phyloP scores from a whole-genome alignment of 2,113 vertebrate genomes.

The Melospiza georgiana region DNA sequence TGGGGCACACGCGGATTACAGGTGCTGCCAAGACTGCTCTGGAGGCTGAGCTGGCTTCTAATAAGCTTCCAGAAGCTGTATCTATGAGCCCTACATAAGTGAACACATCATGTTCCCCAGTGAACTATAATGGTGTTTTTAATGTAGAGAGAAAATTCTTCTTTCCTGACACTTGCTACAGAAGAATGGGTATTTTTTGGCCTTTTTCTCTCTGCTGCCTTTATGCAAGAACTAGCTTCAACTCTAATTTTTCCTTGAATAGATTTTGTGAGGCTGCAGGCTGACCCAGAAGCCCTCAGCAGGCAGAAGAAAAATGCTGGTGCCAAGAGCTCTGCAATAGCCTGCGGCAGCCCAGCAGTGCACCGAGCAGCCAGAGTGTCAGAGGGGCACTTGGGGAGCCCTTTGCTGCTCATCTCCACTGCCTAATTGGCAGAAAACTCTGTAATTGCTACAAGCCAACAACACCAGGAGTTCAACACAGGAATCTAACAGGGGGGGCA shows the following conservation, averaged over 20 bases:
- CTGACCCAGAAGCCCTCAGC: conserved; percentile 38
- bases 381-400: neutral
- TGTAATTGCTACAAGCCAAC: neutral
- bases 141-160: neutral
- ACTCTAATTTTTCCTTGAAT: conserved; percentile 3
- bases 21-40: neutral
- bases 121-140: neutral
- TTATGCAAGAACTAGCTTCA: conserved; percentile 1
- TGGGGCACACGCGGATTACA: neutral
- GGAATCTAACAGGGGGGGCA: neutral
- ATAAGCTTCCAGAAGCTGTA: neutral
- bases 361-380: neutral
- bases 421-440: conserved; percentile 40
- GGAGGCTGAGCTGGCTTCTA: neutral
- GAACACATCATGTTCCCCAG: neutral
- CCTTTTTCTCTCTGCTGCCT: neutral
- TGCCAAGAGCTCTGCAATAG: conserved; percentile 39
- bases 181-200: neutral
- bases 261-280: conserved; percentile 8
- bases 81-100: neutral
- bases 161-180: neutral
- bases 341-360: neutral
- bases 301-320: conserved; percentile 30
- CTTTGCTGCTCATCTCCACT: neutral
- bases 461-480: neutral